A percentile compares a stretch with the other conserved stretches of the same genome.
phyloP scores from a whole-genome alignment of 2,797 vertebrate species.

The Aratinga solstitialis region DNA sequence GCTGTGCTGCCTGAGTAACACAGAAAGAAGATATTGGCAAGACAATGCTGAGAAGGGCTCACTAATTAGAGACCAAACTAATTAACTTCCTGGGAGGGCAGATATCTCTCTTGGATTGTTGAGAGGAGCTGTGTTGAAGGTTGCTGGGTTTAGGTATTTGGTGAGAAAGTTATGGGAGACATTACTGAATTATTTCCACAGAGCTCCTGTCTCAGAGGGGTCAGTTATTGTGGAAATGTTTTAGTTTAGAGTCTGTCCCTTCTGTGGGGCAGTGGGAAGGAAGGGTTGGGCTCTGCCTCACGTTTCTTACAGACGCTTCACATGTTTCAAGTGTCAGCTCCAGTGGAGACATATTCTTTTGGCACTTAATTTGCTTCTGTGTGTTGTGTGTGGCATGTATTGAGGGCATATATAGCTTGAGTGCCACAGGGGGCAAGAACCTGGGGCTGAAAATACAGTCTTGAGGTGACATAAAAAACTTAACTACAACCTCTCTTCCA shows the following conservation, averaged over 20 bases:
- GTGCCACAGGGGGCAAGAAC: not conserved
- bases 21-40: not conserved
- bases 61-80: not conserved
- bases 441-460: not conserved
- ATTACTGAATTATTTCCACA: not conserved
- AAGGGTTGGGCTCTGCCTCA: not conserved
- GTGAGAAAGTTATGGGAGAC: not conserved
- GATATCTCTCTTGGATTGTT: not conserved
- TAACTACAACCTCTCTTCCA: not conserved
- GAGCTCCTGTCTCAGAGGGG: not conserved
- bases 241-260: not conserved
- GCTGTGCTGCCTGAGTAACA: not conserved
- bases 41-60: not conserved
- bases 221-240: not conserved
- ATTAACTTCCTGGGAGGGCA: not conserved
- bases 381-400: not conserved
- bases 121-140: not conserved
- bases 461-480: not conserved
- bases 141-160: not conserved
- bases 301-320: not conserved
- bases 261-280: not conserved
- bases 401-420: fast-evolving
- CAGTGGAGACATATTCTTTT: not conserved
- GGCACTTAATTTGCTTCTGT: not conserved
- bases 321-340: not conserved